Conservation (phyloP, 2,113 vertebrate species). For the Phocoena sinus region DNA sequence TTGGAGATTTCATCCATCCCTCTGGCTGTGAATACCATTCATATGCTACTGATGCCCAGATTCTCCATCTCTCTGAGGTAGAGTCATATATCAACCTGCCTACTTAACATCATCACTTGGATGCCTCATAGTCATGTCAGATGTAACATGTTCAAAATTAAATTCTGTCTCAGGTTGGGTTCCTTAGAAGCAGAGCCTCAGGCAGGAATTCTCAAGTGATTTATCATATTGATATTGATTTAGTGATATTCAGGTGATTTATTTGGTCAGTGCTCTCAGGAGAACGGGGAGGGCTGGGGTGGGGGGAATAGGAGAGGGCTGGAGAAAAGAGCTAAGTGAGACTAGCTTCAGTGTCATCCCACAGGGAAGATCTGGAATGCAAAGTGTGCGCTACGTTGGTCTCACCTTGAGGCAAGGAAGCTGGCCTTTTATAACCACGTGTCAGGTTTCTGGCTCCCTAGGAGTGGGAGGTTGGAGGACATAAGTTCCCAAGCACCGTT, state of each 20-base stretch:
- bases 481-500: not conserved
- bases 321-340: not conserved
- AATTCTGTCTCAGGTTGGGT: not conserved
- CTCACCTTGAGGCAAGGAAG: not conserved
- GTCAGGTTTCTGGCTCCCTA: not conserved
- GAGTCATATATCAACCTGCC: not conserved
- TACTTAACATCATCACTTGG: not conserved
- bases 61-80: not conserved
- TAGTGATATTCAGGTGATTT: slow-evolving; percentile 16
- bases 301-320: not conserved
- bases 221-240: not conserved
- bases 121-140: not conserved
- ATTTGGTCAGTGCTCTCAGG: not conserved
- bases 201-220: slow-evolving; percentile 21
- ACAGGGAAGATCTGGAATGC: not conserved
- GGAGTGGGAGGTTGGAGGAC: not conserved
- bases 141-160: slow-evolving; percentile 29
- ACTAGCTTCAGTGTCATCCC: not conserved
- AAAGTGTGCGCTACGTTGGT: not conserved
- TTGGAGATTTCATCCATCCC: not conserved
- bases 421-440: not conserved
- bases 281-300: not conserved
- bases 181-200: slow-evolving; percentile 6
- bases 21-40: not conserved
- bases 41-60: not conserved